These are phyloP conservation scores for Pseudococcus longispinus DNA, from an alignment of 2,888 invertebrate genomes.

Conservation along the genomic window DNA sequence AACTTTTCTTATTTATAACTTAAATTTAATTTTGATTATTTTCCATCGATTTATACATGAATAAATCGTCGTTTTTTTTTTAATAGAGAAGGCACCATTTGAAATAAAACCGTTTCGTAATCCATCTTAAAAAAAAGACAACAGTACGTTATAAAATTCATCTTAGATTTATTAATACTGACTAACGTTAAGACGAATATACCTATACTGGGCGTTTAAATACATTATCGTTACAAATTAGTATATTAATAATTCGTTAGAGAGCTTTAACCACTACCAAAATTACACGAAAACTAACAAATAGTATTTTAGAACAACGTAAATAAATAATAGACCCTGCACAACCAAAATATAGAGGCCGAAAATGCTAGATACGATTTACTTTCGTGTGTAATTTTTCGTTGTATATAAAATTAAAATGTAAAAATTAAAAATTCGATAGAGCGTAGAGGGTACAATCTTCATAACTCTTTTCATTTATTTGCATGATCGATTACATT, in stretches of 20 bases:
- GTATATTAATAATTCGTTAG: slow-evolving; percentile 42
- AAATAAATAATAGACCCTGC: slow-evolving; percentile 22
- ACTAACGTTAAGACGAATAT: background rate
- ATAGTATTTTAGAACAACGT: background rate
- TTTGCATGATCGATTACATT: background rate
- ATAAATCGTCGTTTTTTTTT: background rate
- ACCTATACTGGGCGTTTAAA: background rate
- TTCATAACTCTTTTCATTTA: slow-evolving; percentile 15
- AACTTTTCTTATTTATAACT: background rate
- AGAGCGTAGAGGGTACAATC: background rate
- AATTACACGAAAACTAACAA: background rate
- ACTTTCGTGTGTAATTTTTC: background rate
- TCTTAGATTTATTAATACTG: background rate
- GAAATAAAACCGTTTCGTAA: slow-evolving; percentile 18
- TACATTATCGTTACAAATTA: background rate
- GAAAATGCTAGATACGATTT: background rate
- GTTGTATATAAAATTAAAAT: background rate
- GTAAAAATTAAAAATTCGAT: background rate
- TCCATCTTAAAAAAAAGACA: background rate
- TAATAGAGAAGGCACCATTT: slow-evolving; percentile 34
- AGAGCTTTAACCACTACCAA: slow-evolving; percentile 31
- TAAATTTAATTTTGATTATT: slow-evolving; percentile 32
- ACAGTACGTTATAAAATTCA: background rate
- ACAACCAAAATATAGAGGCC: slow-evolving; percentile 9
- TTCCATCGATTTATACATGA: background rate